phyloP scores from a whole-genome alignment of 2,797 vertebrate genomes.

The Rhinella marina region DNA sequence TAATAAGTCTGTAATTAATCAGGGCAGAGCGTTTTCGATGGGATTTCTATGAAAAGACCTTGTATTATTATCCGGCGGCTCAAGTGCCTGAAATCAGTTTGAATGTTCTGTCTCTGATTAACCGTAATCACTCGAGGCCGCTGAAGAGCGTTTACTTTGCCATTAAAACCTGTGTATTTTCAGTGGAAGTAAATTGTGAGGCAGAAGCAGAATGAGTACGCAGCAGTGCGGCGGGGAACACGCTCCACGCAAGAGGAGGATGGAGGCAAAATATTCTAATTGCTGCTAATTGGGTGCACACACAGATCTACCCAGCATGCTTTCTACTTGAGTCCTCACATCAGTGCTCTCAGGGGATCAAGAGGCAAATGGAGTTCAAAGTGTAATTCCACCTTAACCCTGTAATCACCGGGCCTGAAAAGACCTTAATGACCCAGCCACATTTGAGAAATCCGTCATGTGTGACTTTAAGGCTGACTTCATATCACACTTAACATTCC shows the following conservation, averaged over 20 bases:
- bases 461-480: too few species aligned
- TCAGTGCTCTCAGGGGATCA: background rate
- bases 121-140: slow-evolving; percentile 42
- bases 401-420: too few species aligned
- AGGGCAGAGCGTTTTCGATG: background rate
- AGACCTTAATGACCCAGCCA: too few species aligned
- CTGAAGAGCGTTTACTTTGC: slow-evolving; percentile 27
- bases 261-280: background rate
- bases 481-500: too few species aligned
- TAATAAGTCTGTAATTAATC: slow-evolving; percentile 29
- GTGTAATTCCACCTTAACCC: background rate
- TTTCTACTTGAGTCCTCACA: background rate
- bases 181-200: background rate
- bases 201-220: background rate
- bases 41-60: background rate
- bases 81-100: slow-evolving; percentile 45
- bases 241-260: background rate
- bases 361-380: background rate
- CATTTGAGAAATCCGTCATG: too few species aligned
- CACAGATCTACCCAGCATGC: background rate
- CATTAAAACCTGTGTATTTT: slow-evolving; percentile 24
- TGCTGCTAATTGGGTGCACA: background rate
- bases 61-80: slow-evolving; percentile 19
- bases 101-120: slow-evolving; percentile 46
- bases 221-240: background rate